Percentiles rank a stretch among this genome's conserved stretches.
phyloP scores from a whole-genome alignment of 2,113 vertebrate species.

The Psophia crepitans region DNA sequence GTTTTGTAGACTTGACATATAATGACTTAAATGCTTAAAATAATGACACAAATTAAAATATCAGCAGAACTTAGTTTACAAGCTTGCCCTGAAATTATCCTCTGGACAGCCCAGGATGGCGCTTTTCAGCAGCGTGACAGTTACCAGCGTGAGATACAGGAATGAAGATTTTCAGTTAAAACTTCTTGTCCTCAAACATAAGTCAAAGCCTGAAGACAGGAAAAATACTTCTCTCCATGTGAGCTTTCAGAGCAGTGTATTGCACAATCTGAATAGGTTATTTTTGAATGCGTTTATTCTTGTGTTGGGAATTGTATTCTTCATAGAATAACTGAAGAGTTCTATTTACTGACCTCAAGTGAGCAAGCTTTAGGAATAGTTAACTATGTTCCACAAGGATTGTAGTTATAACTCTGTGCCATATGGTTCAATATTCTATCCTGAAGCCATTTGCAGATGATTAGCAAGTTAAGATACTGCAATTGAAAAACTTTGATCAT shows the following conservation, averaged over 20 bases:
- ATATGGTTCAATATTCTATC: not conserved
- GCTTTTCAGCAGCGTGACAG: not conserved
- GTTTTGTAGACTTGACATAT: no score
- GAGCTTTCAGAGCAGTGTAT: conserved; percentile 5
- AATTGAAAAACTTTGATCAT: conserved; percentile 13
- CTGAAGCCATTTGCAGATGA: conserved; percentile 3
- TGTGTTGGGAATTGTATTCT: not conserved
- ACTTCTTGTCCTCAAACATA: not conserved
- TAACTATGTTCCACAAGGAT: not conserved
- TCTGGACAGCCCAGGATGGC: not conserved
- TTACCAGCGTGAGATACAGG: not conserved
- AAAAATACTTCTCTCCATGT: not conserved
- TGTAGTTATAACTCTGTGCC: not conserved
- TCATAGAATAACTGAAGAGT: not conserved
- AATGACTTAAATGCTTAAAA: not conserved
- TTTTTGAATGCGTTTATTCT: conserved; percentile 21
- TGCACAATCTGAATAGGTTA: conserved; percentile 25
- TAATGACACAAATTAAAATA: not conserved
- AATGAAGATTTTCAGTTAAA: not conserved
- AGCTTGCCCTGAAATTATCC: not conserved
- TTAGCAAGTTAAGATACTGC: not conserved
- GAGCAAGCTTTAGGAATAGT: not conserved
- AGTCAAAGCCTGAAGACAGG: not conserved
- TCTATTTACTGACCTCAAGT: not conserved
- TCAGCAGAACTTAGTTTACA: not conserved